Conservation (phyloP, 2,113 vertebrate genomes). For the Phyllostomus hastatus region DNA sequence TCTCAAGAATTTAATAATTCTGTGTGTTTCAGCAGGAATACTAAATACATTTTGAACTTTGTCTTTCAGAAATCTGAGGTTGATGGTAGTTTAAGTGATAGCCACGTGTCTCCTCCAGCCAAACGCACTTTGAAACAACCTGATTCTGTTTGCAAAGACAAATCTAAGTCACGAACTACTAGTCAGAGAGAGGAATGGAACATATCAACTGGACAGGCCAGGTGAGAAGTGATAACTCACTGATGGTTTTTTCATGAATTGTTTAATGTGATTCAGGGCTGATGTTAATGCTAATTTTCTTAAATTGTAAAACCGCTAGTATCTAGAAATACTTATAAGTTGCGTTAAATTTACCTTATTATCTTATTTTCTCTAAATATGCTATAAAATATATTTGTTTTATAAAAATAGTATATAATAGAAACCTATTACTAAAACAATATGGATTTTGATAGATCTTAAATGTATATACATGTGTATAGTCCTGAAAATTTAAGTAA, state of each 20-base stretch:
- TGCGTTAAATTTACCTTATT: conserved; percentile 20
- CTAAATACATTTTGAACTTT: conserved; percentile 34
- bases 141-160: conserved; percentile 95
- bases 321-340: not conserved
- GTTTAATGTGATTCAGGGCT: conserved; percentile 29
- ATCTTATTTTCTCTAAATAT: conserved; percentile 20
- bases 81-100: conserved; percentile 94
- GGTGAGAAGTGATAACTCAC: conserved; percentile 80
- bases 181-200: conserved; percentile 95
- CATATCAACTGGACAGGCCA: conserved; percentile 91
- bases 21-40: not conserved
- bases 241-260: not conserved
- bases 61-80: conserved; percentile 89
- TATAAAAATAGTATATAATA: not conserved
- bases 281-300: conserved; percentile 36
- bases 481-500: conserved; percentile 32
- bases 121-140: conserved; percentile 94
- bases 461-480: not conserved
- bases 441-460: conserved; percentile 34
- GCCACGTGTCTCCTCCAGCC: conserved; percentile 91
- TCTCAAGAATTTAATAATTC: conserved; percentile 26
- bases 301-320: not conserved
- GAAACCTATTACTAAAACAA: not conserved
- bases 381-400: not conserved
- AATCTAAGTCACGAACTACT: conserved; percentile 91